Conservation (phyloP, 92 coral and sea anemone species). For the Epizoanthus ramosus region DNA sequence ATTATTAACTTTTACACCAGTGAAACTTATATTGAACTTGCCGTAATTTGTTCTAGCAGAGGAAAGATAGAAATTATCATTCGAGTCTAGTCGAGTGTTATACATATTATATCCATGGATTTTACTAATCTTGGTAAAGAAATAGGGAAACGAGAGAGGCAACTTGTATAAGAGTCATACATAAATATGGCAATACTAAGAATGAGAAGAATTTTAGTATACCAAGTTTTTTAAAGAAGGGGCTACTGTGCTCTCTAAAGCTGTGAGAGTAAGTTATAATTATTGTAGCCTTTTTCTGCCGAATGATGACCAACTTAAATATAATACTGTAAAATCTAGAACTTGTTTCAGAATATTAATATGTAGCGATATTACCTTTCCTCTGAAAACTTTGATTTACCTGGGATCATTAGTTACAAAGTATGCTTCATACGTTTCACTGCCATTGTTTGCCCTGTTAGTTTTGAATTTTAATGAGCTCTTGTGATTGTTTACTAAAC, state of each 20-base stretch:
- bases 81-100: not conserved
- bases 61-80: not conserved
- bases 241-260: slow-evolving; percentile 9
- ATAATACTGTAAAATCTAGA: too few species aligned
- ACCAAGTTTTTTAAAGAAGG: not conserved
- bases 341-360: too few species aligned
- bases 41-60: not conserved
- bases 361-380: too few species aligned
- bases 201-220: not conserved
- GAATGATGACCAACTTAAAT: not conserved
- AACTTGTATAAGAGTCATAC: not conserved
- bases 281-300: not conserved
- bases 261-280: not conserved
- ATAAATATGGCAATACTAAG: not conserved
- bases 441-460: too few species aligned
- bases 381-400: too few species aligned
- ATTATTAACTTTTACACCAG: not conserved
- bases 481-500: too few species aligned
- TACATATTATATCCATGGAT: not conserved
- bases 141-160: not conserved
- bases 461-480: too few species aligned
- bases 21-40: not conserved
- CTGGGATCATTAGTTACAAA: too few species aligned
- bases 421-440: too few species aligned
- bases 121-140: slow-evolving; percentile 1